Evolutionary conservation across 1,140 invertebrate species (phyloP), one percentile per base, ranked within the genome.

Genomic region (Ptiloglossa arizonensis): DNA sequence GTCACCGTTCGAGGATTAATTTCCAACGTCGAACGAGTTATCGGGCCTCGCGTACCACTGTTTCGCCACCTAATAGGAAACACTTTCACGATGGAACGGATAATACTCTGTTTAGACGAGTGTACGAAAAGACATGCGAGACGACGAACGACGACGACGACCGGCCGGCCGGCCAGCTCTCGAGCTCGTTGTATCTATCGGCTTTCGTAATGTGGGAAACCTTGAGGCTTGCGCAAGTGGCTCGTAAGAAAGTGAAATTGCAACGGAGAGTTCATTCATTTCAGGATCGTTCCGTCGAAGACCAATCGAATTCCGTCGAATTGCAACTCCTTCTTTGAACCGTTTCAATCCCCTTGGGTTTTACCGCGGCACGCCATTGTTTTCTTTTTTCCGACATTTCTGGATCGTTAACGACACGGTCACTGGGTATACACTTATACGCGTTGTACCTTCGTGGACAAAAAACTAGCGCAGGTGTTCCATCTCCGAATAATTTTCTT

Each of bases 141-240:
- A 75, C 44, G 46, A 41, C 44, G 59, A 66, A 52, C 69, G 17
- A 56, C 54, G 64, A 76, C 52, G 44, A 75, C 62, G 27, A 50
- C 68, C 52, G 64, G 69, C 56, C 62, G 8, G 32, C 27, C 52
- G 41, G 44, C 38, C 77, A 19, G 35, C 54, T 69, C 54, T 22
- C 41, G 57, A 41, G 81, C 80, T 87, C 82, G 86, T 87, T 86
- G 75, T 88, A 86, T 89, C 86, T 90, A 90, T 87, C 71, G 86
- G 85, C 89, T 92, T 91, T 93, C 89, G 89, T 89, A 91, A 92
- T 90, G 86, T 88, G 86, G 87, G 90, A 92, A 93, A 91, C 91
- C 91, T 92, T 91, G 90, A 89, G 82, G 82, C 82, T 92, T 92
- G 85, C 90, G 89, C 90, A 92, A 92, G 84, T 41, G 67, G 86